Percentiles rank a stretch among this genome's conserved stretches.
phyloP scores from a whole-genome alignment of 2,797 vertebrate species.

The Trematomus bernacchii region DNA sequence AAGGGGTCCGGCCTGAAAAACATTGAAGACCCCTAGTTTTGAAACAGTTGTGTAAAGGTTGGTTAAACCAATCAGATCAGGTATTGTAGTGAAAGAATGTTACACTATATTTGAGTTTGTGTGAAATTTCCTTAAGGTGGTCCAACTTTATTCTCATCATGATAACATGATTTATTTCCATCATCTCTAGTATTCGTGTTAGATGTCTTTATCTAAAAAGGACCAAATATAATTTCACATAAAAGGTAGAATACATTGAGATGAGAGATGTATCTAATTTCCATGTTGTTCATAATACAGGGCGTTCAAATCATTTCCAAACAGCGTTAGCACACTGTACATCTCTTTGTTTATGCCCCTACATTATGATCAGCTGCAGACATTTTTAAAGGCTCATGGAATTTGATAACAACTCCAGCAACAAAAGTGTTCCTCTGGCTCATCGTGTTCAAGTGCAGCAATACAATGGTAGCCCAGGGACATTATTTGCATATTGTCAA shows the following conservation, averaged over 20 bases:
- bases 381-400: conserved; percentile 62
- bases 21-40: too few relatives aligned
- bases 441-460: conserved; percentile 64
- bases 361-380: conserved; percentile 53
- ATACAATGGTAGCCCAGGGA: conserved; percentile 74
- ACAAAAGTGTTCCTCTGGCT: conserved; percentile 60
- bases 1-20: too few relatives aligned
- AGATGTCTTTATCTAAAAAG: conserved; percentile 12
- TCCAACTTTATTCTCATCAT: background rate
- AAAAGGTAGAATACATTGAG: conserved; percentile 28
- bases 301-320: conserved; percentile 36
- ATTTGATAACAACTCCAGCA: conserved; percentile 61
- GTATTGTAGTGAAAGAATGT: background rate
- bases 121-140: background rate
- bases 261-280: conserved; percentile 51
- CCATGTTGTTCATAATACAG: conserved; percentile 34
- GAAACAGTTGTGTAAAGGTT: background rate
- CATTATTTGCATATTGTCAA: conserved; percentile 77
- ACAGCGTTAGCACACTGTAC: conserved; percentile 38
- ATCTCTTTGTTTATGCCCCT: conserved; percentile 57
- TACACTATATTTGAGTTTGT: background rate
- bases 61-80: background rate
- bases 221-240: conserved; percentile 22
- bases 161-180: background rate
- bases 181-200: background rate